Conservation (phyloP, 2,888 invertebrate genomes). For the Papilio demoleus region DNA sequence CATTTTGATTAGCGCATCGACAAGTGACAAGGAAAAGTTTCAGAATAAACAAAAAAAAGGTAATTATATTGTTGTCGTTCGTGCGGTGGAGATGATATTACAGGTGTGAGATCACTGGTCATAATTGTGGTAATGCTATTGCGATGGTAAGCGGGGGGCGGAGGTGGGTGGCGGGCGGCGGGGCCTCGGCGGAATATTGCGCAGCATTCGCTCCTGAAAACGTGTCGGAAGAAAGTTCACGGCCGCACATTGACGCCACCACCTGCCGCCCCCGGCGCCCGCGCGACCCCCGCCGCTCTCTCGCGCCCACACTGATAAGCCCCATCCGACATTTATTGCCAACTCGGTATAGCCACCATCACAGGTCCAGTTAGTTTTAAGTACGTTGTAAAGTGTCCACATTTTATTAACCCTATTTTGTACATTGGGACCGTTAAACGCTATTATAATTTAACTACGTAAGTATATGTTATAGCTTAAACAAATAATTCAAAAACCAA, state of each 20-base stretch:
- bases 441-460: neutral
- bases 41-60: constrained; percentile 38
- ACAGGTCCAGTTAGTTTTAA: constrained; percentile 44
- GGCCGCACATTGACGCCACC: constrained; percentile 82
- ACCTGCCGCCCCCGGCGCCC: constrained; percentile 63
- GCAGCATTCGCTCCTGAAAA: constrained; percentile 81
- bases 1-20: constrained; percentile 54
- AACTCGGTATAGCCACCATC: constrained; percentile 47
- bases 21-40: constrained; percentile 20
- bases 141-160: constrained; percentile 50
- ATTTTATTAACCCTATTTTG: constrained; percentile 26
- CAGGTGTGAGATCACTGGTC: constrained; percentile 37
- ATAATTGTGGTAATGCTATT: constrained; percentile 43
- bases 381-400: constrained; percentile 18
- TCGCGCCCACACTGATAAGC: constrained; percentile 51
- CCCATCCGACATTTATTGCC: constrained; percentile 44
- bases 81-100: neutral
- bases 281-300: constrained; percentile 51
- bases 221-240: constrained; percentile 84
- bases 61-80: neutral
- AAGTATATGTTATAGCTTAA: neutral
- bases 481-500: neutral
- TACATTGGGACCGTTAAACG: constrained; percentile 12
- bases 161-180: constrained; percentile 55
- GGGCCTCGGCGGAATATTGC: constrained; percentile 74